phyloP scores from a whole-genome alignment of 2,797 vertebrate species.

The Gastrophryne carolinensis region DNA sequence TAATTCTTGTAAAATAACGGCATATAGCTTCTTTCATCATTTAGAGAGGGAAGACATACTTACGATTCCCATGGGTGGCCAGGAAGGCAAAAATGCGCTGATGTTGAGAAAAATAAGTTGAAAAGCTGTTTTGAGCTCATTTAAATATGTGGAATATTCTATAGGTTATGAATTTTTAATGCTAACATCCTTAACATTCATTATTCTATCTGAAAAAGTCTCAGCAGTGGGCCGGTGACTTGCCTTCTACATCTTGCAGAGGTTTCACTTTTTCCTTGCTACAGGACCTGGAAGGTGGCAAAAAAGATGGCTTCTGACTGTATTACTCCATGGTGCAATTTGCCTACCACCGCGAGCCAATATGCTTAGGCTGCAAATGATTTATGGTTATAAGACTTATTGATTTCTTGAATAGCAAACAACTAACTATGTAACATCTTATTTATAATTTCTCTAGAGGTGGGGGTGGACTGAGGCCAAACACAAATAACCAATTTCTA shows the following conservation, averaged over 20 bases:
- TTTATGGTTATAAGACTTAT: constrained; percentile 25
- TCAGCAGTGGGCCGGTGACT: constrained; percentile 27
- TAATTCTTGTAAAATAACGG: not conserved
- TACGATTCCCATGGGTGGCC: constrained; percentile 19
- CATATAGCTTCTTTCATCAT: not conserved
- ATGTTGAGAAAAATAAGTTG: constrained; percentile 8
- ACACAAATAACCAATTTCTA: not conserved
- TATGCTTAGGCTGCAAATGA: constrained; percentile 28
- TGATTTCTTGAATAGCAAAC: constrained; percentile 18
- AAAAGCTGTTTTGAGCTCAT: constrained; percentile 31
- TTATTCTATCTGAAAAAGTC: constrained; percentile 48
- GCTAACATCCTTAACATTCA: constrained; percentile 36
- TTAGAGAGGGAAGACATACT: constrained; percentile 18
- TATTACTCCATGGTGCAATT: constrained; percentile 19
- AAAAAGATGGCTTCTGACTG: constrained; percentile 24
- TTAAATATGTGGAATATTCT: constrained; percentile 47
- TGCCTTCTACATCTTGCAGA: constrained; percentile 17
- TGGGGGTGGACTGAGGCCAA: not conserved
- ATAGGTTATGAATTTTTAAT: constrained; percentile 46
- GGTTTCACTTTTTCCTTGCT: constrained; percentile 18
- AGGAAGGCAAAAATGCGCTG: constrained; percentile 19
- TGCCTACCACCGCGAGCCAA: constrained; percentile 30
- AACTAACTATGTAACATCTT: constrained; percentile 1
- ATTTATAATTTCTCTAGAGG: not conserved
- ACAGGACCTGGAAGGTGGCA: constrained; percentile 23